Conservation (phyloP, 2,888 invertebrate species). For the Phalera bucephala region DNA sequence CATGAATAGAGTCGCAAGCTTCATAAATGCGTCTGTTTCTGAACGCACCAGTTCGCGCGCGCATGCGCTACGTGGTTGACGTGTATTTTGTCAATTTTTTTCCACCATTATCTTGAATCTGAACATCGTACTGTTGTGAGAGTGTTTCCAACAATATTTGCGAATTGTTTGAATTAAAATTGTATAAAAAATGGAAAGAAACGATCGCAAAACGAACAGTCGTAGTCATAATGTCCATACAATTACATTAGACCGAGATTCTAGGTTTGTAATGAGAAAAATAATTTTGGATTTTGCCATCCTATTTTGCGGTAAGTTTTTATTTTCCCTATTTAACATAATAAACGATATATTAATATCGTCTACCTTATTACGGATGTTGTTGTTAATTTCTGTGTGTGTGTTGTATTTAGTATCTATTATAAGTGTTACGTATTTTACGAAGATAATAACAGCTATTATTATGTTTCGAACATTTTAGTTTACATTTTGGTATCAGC, state of each 20-base stretch:
- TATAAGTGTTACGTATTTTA: no score
- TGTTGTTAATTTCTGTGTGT: not conserved
- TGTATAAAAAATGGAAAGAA: conserved; percentile 66
- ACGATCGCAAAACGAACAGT: conserved; percentile 64
- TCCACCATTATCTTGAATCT: conserved; percentile 59
- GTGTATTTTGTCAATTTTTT: conserved; percentile 40
- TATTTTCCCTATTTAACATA: conserved; percentile 13
- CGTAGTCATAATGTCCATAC: conserved; percentile 61
- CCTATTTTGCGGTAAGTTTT: conserved; percentile 86
- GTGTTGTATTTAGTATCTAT: not conserved
- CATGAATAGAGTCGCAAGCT: conserved; percentile 23
- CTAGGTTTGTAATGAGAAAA: conserved; percentile 84
- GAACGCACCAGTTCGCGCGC: conserved; percentile 62
- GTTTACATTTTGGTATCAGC: no score
- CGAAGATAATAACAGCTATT: no score
- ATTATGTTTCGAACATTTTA: no score
- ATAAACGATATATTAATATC: no score
- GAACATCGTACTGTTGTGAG: conserved; percentile 48
- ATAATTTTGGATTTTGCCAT: conserved; percentile 86
- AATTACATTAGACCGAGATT: conserved; percentile 80
- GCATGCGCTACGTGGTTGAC: conserved; percentile 69
- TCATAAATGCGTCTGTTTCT: conserved; percentile 25
- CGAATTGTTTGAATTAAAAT: conserved; percentile 27
- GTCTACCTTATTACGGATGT: not conserved
- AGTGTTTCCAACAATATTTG: conserved; percentile 39